These are phyloP conservation scores for Gisinianus flammeolus DNA, from an alignment of 2,888 invertebrate species.

Conservation along the genomic window DNA sequence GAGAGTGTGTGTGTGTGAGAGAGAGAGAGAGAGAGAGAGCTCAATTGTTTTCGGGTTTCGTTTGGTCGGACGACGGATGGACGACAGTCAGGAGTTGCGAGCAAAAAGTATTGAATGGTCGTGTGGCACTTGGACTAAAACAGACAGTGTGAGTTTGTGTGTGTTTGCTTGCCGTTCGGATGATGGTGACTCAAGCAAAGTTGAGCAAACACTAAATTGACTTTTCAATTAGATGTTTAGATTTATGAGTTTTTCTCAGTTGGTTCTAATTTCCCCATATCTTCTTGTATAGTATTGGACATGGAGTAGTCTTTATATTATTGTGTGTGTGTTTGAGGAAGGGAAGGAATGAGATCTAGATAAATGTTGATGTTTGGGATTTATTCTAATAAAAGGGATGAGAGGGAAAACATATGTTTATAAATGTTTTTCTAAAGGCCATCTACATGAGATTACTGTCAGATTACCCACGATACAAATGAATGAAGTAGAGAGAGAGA, in stretches of 20 bases:
- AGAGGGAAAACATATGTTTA: constrained; percentile 46
- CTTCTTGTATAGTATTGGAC: neutral
- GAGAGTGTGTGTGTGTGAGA: neutral
- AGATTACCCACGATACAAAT: constrained; percentile 52
- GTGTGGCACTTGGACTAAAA: neutral
- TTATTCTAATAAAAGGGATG: constrained; percentile 11
- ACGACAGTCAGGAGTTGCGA: neutral
- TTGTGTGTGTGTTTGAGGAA: neutral
- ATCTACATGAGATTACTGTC: constrained; percentile 57
- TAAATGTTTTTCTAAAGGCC: constrained; percentile 45
- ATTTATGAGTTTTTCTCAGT: constrained; percentile 17
- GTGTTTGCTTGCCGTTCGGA: no score
- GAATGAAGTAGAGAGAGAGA: no score
- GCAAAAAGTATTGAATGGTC: neutral
- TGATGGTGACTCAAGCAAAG: neutral
- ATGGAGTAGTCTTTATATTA: neutral
- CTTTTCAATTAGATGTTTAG: constrained; percentile 26
- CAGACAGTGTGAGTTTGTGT: neutral
- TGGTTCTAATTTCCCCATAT: neutral
- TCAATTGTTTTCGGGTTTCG: neutral
- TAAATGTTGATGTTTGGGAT: constrained; percentile 3
- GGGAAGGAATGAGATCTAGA: neutral
- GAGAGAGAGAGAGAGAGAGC: neutral
- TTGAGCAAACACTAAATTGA: constrained; percentile 25
- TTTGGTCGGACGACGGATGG: neutral